Conservation (phyloP, 2,113 vertebrate genomes). For the Elgaria multicarinata region DNA sequence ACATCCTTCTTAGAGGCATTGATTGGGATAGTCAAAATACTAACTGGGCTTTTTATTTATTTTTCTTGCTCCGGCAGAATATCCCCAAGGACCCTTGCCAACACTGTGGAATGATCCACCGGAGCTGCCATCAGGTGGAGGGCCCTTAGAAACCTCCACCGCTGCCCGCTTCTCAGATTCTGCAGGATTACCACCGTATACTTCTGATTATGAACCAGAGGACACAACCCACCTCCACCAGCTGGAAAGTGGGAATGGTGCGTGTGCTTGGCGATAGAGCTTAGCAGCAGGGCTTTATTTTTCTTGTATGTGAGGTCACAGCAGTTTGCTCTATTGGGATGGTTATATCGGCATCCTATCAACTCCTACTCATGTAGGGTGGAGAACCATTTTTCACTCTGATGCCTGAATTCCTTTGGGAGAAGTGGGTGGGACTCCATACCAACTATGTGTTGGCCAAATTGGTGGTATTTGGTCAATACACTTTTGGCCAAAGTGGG, state of each 20-base stretch:
- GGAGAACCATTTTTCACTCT: not conserved
- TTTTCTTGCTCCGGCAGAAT: constrained; percentile 72
- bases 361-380: not conserved
- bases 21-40: fast-evolving
- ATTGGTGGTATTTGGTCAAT: no score
- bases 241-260: constrained; percentile 79
- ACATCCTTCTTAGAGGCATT: no score
- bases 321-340: not conserved
- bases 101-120: constrained; percentile 86
- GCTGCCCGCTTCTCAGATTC: constrained; percentile 67
- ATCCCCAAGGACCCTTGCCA: constrained; percentile 70
- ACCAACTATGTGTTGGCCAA: no score
- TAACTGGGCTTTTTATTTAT: not conserved
- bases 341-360: not conserved
- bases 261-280: fast-evolving
- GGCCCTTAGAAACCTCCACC: constrained; percentile 80
- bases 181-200: constrained; percentile 71
- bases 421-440: no score
- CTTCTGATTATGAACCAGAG: constrained; percentile 76
- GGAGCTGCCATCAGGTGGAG: constrained; percentile 88
- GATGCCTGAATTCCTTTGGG: not conserved
- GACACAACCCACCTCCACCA: constrained; percentile 79
- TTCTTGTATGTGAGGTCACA: not conserved
- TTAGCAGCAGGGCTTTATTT: not conserved
- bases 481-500: no score